phyloP scores from a whole-genome alignment of 1,140 invertebrate genomes.

The Scylla paramamosain region DNA sequence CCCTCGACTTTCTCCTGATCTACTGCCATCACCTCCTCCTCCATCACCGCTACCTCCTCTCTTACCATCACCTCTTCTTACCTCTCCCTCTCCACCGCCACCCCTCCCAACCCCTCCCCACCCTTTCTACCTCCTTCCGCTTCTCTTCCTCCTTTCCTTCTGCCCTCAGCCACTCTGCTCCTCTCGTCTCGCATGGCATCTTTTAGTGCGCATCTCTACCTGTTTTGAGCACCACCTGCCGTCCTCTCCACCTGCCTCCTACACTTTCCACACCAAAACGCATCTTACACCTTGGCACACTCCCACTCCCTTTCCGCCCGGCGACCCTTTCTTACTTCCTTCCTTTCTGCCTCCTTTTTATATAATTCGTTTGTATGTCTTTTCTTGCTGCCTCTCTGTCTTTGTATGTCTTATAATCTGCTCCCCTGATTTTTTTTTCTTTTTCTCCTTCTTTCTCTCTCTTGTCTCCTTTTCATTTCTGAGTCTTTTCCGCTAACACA shows the following conservation, averaged over 20 bases:
- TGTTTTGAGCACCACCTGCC: not conserved
- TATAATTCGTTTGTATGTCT: not conserved
- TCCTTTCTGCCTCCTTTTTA: not conserved
- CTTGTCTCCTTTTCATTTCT: not conserved
- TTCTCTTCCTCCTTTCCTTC: not conserved
- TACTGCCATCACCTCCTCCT: no score
- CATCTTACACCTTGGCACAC: not conserved
- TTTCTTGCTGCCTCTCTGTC: not conserved
- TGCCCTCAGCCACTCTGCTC: not conserved
- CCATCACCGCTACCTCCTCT: not conserved
- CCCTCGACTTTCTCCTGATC: not conserved
- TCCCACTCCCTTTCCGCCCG: not conserved
- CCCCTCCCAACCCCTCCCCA: not conserved
- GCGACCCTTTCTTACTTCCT: not conserved
- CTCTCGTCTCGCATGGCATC: not conserved
- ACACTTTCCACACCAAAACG: slow-evolving; percentile 32
- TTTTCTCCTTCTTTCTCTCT: not conserved
- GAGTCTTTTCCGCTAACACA: not conserved
- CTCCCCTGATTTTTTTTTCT: not conserved
- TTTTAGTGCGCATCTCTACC: not conserved
- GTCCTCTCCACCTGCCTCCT: not conserved
- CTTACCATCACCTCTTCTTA: no score
- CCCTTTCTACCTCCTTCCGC: no score
- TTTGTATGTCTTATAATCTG: not conserved
- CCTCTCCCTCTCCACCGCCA: not conserved